Conservation (phyloP, 2,888 invertebrate genomes). For the Cheilosia impressa region DNA sequence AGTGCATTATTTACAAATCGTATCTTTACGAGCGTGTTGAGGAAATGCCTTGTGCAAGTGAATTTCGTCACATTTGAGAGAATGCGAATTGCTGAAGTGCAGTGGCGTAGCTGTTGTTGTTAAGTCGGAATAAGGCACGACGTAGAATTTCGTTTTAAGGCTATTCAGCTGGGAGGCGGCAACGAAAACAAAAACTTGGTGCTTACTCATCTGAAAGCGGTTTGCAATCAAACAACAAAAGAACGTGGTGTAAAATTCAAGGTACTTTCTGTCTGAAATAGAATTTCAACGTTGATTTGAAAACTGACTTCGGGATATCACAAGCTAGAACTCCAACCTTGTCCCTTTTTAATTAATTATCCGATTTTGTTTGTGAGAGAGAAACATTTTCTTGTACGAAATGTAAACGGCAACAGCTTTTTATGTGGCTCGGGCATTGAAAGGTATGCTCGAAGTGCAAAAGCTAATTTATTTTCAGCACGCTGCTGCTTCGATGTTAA, state of each 20-base stretch:
- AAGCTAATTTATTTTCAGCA: too few species aligned
- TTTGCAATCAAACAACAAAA: conserved; percentile 3
- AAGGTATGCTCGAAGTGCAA: too few species aligned
- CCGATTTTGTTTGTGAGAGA: too few species aligned
- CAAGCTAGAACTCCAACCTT: too few species aligned
- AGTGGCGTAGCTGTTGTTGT: not conserved
- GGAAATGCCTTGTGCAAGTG: conserved; percentile 14
- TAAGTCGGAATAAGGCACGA: not conserved
- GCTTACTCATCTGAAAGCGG: conserved; percentile 41
- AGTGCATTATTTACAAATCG: not conserved
- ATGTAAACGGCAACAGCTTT: too few species aligned
- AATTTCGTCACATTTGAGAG: conserved; percentile 35
- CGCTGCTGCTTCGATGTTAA: too few species aligned
- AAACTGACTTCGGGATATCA: too few species aligned
- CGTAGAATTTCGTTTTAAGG: not conserved
- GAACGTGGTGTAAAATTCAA: not conserved
- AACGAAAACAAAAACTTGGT: not conserved
- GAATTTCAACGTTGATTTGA: too few species aligned
- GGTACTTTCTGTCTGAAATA: not conserved
- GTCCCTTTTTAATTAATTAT: too few species aligned
- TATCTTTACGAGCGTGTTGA: not conserved
- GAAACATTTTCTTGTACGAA: too few species aligned
- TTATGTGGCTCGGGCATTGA: too few species aligned
- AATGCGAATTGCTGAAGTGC: conserved; percentile 19
- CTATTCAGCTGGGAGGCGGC: not conserved